phyloP scores from a whole-genome alignment of 1,140 invertebrate genomes.

The Metopolophium dirhodum region DNA sequence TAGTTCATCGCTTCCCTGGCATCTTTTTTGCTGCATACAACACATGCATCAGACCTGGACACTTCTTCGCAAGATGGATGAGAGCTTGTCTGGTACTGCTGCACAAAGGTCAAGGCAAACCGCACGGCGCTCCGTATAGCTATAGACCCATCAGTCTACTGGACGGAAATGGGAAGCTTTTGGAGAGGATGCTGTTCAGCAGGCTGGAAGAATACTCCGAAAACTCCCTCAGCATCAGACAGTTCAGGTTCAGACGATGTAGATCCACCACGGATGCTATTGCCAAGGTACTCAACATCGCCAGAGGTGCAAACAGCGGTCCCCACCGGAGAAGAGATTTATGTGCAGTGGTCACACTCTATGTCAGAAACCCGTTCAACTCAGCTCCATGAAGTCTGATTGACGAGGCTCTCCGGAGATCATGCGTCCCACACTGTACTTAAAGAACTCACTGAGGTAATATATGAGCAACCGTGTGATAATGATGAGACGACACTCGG shows the following conservation, averaged over 20 bases:
- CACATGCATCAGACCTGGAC: too few species aligned
- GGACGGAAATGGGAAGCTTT: background rate
- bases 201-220: background rate
- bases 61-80: too few species aligned
- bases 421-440: background rate
- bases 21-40: too few species aligned
- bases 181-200: background rate
- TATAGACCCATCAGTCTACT: background rate
- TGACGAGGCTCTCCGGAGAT: background rate
- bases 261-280: constrained; percentile 8
- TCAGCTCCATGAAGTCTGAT: constrained; percentile 30
- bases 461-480: constrained; percentile 12
- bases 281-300: background rate
- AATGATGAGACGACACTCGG: too few species aligned
- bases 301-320: background rate
- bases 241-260: constrained; percentile 7
- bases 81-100: too few species aligned
- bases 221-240: background rate
- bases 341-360: background rate
- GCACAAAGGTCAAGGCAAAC: too few species aligned
- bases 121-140: accelerated
- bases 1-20: too few species aligned
- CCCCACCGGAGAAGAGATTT: background rate
- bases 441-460: background rate
- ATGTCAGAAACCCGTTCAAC: constrained; percentile 32